A percentile compares a stretch with the other conserved stretches of the same genome.
Evolutionary conservation across 2,888 invertebrate genomes (phyloP).

Genomic region (Drosophila anomelani): DNA sequence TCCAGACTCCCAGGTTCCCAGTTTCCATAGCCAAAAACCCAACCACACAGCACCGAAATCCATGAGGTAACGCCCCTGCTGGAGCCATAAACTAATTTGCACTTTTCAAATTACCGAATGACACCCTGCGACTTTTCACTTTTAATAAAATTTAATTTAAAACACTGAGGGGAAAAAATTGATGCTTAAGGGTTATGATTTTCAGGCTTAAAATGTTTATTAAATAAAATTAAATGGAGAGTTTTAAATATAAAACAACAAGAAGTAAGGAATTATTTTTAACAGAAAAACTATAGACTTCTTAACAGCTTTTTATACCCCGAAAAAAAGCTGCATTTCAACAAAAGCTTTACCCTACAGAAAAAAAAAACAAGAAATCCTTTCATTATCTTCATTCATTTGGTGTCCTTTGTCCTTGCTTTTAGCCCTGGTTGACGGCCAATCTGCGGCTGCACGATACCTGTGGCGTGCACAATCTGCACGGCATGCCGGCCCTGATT

Average conservation of each 20-base stretch:
- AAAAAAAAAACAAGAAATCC: background rate
- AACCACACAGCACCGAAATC: constrained; percentile 22
- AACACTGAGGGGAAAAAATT: background rate
- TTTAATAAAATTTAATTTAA: constrained; percentile 2
- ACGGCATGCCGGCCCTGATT: constrained; percentile 96
- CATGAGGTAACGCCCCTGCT: constrained; percentile 17
- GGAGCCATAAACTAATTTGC: constrained; percentile 52
- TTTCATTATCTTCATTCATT: background rate
- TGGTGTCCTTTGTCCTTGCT: background rate
- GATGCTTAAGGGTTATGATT: rapidly evolving
- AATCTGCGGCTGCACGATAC: constrained; percentile 84
- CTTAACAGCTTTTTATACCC: rapidly evolving
- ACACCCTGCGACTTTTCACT: constrained; percentile 13
- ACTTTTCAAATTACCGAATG: constrained; percentile 22
- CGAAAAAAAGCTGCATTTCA: background rate
- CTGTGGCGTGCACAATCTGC: constrained; percentile 98
- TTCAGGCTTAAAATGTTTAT: background rate
- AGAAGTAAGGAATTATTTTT: background rate
- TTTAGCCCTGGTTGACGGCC: constrained; percentile 81
- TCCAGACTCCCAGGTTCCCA: background rate
- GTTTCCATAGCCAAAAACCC: background rate
- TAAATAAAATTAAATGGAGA: background rate
- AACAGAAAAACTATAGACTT: background rate
- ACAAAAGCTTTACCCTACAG: background rate
- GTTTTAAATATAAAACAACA: no score